These are phyloP conservation scores for Scytalopus superciliaris DNA, from an alignment of 2,113 vertebrate genomes.

Conservation along the genomic window DNA sequence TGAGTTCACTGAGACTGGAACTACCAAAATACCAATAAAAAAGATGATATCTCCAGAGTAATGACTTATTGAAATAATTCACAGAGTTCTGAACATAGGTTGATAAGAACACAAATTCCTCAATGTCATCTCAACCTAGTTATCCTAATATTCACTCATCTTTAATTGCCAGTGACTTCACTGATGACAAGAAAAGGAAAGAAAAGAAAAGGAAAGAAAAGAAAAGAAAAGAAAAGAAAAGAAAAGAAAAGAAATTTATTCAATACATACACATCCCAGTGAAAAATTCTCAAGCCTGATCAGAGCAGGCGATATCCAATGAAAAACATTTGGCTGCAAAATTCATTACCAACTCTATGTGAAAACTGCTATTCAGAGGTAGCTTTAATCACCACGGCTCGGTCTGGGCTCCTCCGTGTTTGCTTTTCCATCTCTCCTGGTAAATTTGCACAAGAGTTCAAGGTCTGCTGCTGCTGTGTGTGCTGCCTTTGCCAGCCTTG, in stretches of 20 bases:
- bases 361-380: neutral
- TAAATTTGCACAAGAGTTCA: constrained; percentile 49
- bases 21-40: neutral
- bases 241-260: neutral
- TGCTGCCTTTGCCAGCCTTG: neutral
- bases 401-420: neutral
- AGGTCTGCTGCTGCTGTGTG: neutral
- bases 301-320: neutral
- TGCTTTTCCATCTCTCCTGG: constrained; percentile 32
- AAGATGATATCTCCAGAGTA: neutral
- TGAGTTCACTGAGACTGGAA: neutral
- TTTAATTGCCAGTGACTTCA: neutral
- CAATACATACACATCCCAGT: neutral
- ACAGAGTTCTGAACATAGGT: neutral
- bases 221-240: too few species aligned
- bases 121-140: neutral
- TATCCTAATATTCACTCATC: neutral
- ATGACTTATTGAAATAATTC: neutral
- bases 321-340: neutral
- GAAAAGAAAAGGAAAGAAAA: neutral
- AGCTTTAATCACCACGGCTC: neutral
- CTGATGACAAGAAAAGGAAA: neutral
- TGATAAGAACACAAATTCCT: neutral
- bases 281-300: neutral
- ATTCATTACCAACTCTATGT: neutral